These are phyloP conservation scores for Paradoxurus hermaphroditus DNA, from an alignment of 2,113 vertebrate genomes.

Conservation along the genomic window DNA sequence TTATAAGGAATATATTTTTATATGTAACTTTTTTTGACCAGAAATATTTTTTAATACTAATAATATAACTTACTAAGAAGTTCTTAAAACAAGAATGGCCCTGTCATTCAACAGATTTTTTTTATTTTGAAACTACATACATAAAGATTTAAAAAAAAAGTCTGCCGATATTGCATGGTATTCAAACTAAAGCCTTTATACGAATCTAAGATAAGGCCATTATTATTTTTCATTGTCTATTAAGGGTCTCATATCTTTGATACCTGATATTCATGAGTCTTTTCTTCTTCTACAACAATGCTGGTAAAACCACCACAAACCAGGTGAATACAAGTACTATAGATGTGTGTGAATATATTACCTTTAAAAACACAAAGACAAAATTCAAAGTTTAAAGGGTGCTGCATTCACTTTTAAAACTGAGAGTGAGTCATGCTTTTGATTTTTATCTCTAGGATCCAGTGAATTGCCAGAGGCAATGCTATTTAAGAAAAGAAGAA, in stretches of 20 bases:
- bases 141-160: not conserved
- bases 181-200: constrained; percentile 27
- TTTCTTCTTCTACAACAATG: not conserved
- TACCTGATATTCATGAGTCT: not conserved
- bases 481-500: not conserved
- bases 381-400: constrained; percentile 35
- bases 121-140: not conserved
- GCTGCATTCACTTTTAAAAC: constrained; percentile 57
- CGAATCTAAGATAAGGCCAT: not conserved
- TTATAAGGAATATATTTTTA: constrained; percentile 34
- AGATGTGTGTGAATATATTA: not conserved
- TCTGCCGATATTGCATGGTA: not conserved
- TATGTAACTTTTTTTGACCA: not conserved
- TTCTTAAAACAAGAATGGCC: not conserved
- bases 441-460: constrained; percentile 67
- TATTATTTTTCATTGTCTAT: not conserved
- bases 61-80: not conserved
- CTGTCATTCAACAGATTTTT: not conserved
- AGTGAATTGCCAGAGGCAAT: constrained; percentile 63
- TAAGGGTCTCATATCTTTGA: not conserved
- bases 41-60: not conserved
- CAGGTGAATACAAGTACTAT: not conserved
- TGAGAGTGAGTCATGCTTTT: constrained; percentile 62
- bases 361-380: constrained; percentile 24
- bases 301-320: not conserved